These are phyloP conservation scores for Sesamia inferens DNA, from an alignment of 2,888 invertebrate genomes.

Conservation along the genomic window DNA sequence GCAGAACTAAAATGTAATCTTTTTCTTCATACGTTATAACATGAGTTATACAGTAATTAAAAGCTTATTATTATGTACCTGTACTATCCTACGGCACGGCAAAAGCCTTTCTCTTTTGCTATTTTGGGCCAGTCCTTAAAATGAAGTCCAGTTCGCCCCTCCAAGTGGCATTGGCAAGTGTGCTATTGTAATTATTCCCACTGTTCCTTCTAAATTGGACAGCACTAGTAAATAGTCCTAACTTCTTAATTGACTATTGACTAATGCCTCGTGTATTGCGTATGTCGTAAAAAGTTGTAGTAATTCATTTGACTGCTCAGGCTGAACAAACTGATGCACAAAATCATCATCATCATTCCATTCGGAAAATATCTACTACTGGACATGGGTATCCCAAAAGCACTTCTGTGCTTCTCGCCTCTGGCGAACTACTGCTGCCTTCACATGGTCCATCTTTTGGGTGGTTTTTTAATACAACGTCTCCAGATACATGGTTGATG, in stretches of 20 bases:
- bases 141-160: neutral
- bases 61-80: neutral
- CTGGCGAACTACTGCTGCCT: neutral
- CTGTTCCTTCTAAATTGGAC: neutral
- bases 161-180: too few relatives aligned
- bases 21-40: neutral
- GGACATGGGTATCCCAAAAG: neutral
- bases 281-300: neutral
- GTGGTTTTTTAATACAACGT: neutral
- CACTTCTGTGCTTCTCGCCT: neutral
- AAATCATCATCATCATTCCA: neutral
- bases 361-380: neutral
- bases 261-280: too few relatives aligned
- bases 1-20: slow-evolving; percentile 2
- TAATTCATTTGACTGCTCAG: neutral
- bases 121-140: neutral
- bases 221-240: neutral
- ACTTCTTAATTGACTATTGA: neutral
- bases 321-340: neutral
- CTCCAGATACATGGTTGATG: neutral
- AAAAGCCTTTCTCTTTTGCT: neutral
- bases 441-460: neutral
- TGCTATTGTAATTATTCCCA: neutral
- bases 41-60: neutral
- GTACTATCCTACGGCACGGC: neutral